Base-by-base conservation (phyloP, 2,888 invertebrate genomes). In the Drosophila yooni region DNA sequence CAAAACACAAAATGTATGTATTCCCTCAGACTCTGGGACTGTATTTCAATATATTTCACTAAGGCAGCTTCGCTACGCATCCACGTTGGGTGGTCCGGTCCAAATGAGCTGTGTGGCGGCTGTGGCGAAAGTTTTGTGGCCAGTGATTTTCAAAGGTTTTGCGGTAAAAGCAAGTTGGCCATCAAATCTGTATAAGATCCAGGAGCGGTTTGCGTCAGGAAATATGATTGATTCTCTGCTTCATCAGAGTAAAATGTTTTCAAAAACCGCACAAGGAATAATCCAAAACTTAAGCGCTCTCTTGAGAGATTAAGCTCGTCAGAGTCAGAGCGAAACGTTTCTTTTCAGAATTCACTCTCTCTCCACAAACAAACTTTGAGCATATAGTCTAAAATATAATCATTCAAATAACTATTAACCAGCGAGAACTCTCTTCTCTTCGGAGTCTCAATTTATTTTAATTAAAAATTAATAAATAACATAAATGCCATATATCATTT, bases 111-210 rank as follows among this genome's bases (percentile, higher is more conserved):
- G 33, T 59, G 11, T 66, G 66, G 66, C 21, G 66, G 66, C 25
- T 59, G n/a, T 76, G 66, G 59, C 29, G 36, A 76, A 76, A 62
- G 60, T 72, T 72, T 71, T 76, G 71, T 62, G 67, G 76, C 38
- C 58, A 54, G 54, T 51, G 76, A 71, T 64, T 76, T 72, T 68
- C 40, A 76, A 76, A 68, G 71, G 76, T 51, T 67, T 61, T 67
- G 63, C 29, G 71, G 59, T 18, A 40, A 51, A 43, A 7, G 51
- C n/a, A 52, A 59, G 46, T 71, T 70, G 51, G 25, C 21, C 36
- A 38, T n/a, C 18, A 33, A 70, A 65, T 13, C 21, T 43, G 40
- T 10, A 43, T 25, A 40, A 18, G 3, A 46, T 38, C 18, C 56
- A 40, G 46, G 31, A 46, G 18, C 34, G 15, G 10, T 46, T 36